Base-by-base conservation (phyloP, 2,113 vertebrate genomes). In the Campylomormyrus numenius region DNA sequence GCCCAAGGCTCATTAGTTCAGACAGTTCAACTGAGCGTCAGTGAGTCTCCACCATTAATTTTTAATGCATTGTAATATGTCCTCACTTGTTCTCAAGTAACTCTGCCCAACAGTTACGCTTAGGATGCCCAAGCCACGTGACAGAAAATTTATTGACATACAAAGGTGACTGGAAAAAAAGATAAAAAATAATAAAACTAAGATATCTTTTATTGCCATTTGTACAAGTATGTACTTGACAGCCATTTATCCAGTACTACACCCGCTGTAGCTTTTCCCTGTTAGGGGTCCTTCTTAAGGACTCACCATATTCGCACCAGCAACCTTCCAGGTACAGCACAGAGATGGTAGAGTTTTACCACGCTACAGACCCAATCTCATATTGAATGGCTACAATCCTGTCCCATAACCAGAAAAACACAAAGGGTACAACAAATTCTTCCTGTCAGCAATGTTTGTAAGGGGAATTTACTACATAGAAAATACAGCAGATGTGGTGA, bases 401-500 rank as follows among this genome's bases (percentile, higher is more conserved):
- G 31, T 80, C 74, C 74, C 74, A 80, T 80, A 80, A 80, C 74
- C 31, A 42, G 74, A 80, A 80, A 77, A 39, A 35, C 74, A 80
- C 35, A 80, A 80, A 80, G 31, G 35, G 5, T 80, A 42, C 74
- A 42, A 80, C 74, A 80, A 80, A 80, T 80, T 80, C 74, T 42
- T 80, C 74, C 35, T 42, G 74, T 80, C 74, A 80, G 74, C 35
- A 80, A 80, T 80, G 74, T 80, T 80, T 80, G 74, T 80, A 80
- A 80, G 35, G 74, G 74, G 74, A 80, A 80, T 80, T 80, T 80
- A 80, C 74, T 80, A 80, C 74, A 80, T 42, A 80, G 74, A 80
- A 80, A 42, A 80, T 80, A 80, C 74, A 80, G 74, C 35, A 42
- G 74, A 80, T 80, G 74, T 39, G 74, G 42, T 80, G 74, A 80